A percentile compares a stretch with the other conserved stretches of the same genome.
Evolutionary conservation across 2,113 vertebrate genomes (phyloP).

Genomic region (Microcebus murinus): DNA sequence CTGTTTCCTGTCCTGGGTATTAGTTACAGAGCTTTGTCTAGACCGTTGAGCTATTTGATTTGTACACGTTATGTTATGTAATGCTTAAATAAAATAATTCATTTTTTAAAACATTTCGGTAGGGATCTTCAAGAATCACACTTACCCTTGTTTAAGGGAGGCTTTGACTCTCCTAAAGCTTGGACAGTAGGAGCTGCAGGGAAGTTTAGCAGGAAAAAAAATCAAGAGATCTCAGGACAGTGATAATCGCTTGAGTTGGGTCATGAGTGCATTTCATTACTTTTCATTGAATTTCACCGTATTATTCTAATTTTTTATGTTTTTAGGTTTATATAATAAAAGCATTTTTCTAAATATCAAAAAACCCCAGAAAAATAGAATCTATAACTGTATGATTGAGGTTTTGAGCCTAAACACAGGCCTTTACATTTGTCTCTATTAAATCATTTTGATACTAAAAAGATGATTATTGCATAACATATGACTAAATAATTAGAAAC

Average conservation of each 20-base stretch:
- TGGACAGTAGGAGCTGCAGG: not conserved
- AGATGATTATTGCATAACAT: not conserved
- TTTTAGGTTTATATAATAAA: constrained; percentile 23
- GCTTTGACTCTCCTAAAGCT: not conserved
- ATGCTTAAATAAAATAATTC: not conserved
- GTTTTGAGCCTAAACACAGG: not conserved
- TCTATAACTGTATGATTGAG: not conserved
- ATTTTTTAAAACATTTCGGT: not conserved
- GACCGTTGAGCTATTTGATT: not conserved
- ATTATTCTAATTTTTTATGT: constrained; percentile 1
- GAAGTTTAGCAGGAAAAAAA: not conserved
- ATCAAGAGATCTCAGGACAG: not conserved
- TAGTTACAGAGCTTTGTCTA: not conserved
- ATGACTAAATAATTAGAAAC: not conserved
- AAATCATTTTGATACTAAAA: constrained; percentile 32
- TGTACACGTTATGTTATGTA: not conserved
- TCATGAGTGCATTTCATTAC: not conserved
- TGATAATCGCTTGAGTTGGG: not conserved
- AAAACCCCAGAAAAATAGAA: not conserved
- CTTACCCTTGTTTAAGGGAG: not conserved
- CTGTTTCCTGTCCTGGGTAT: not conserved
- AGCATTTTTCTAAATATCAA: not conserved
- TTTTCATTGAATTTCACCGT: not conserved
- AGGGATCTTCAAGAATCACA: not conserved
- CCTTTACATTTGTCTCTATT: not conserved